A percentile compares a stretch with the other conserved stretches of the same genome.
These are phyloP conservation scores for Serripes groenlandicus DNA, from an alignment of 2,888 invertebrate genomes.

Conservation along the genomic window DNA sequence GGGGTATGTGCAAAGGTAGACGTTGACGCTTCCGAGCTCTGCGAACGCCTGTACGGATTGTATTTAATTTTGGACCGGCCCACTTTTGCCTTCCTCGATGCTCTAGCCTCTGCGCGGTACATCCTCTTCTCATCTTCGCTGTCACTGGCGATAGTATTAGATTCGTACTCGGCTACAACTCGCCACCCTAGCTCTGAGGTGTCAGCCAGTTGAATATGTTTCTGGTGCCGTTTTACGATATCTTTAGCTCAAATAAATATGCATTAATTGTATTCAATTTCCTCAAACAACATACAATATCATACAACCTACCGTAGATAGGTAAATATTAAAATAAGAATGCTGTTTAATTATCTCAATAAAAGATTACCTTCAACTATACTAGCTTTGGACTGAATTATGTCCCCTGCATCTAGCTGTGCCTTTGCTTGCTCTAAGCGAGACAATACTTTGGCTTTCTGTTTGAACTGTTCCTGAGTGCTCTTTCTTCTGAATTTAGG, in stretches of 20 bases:
- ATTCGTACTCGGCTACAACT: conserved; percentile 22
- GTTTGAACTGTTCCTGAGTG: conserved; percentile 12
- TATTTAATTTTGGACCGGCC: not conserved
- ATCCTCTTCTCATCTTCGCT: conserved; percentile 38
- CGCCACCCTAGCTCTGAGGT: conserved; percentile 27
- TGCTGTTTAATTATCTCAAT: not conserved
- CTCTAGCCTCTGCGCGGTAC: conserved; percentile 28
- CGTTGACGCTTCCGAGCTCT: not conserved
- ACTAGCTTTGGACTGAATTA: not conserved
- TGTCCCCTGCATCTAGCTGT: not conserved
- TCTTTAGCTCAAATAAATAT: not conserved
- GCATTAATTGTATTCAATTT: not conserved
- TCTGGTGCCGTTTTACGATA: not conserved
- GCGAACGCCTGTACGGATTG: not conserved
- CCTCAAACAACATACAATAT: not conserved
- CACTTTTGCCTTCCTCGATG: conserved; percentile 11
- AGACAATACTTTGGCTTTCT: conserved; percentile 4
- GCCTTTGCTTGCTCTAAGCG: not conserved
- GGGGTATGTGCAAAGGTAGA: not conserved
- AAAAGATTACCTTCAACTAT: not conserved
- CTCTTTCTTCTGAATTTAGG: conserved; percentile 17
- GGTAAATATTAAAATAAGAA: not conserved
- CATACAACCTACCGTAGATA: not conserved
- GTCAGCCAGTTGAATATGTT: conserved; percentile 29
- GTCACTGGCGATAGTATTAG: conserved; percentile 23